Base-by-base conservation (phyloP, 2,113 vertebrate genomes). In the Ailurus styani region DNA sequence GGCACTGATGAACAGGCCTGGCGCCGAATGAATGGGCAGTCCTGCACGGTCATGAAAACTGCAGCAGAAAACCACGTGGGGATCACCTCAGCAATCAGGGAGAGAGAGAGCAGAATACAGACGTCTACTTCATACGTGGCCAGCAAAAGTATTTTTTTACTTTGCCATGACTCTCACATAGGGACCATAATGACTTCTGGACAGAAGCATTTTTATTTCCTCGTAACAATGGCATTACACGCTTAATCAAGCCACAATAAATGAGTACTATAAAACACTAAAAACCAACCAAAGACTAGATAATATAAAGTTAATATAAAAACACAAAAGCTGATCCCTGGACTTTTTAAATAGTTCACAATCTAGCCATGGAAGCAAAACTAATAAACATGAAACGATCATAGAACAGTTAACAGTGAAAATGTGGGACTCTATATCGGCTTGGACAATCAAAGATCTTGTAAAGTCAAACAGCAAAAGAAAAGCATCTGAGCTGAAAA, bases 231-330 rank as follows among this genome's bases (percentile, higher is more conserved):
- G 45, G 60, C 68, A 90, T 18, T 55, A 70, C 57, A 40, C 7
- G 25, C 54, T 92, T 83, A 93, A 92, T 89, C 70, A 86, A 90
- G 50, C 17, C 91, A 93, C 37, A 94, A 17, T 66, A 85, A 70
- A 78, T 25, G 42, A 83, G 14, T 57, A 82, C 27, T 68, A 95
- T n/a, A 75, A 91, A 83, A 90, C 27, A 62, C 13, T 50, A 95
- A 62, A 31, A 47, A 85, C 13, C n/a, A 75, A n/a, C 40, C 23
- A 13, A 85, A 94, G 54, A 60, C 40, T 47, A 79, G n/a, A 23
- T 52, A 70, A 87, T 10, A 75, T 17, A 37, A 60, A 78, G 55
- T 40, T 87, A 95, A 70, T 55, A 91, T 21, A 66, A 94, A 94
- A 95, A 94, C 37, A 88, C 54, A 73, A 73, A 10, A 66, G 84